Base-by-base conservation (phyloP, 1,140 invertebrate genomes). In the Aphis craccivora region DNA sequence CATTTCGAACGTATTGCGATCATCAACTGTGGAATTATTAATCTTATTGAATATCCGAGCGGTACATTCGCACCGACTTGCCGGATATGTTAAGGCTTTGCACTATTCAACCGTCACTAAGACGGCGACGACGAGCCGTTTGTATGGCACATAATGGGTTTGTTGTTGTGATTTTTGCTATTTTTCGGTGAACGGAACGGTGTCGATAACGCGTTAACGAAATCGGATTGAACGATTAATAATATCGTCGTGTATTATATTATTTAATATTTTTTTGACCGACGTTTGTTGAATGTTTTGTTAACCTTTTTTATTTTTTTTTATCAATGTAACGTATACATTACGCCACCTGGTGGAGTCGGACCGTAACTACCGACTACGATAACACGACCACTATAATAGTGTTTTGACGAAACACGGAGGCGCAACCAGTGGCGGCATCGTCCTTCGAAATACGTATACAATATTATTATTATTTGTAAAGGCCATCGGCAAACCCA, bases 201-300 rank as follows among this genome's bases (percentile, higher is more conserved):
- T 76, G n/a, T 76, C n/a, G 60, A 76, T 76, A 76, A 76, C 60
- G 60, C 60, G 48, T 48, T 8, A 51, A 48, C 43, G 30, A 20
- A 88, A 51, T 51, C 9, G 8, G n/a, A 51, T 20, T 23, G 48
- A 53, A 53, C 7, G 37, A 37, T 37, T 84, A 25, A 84, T 23
- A 84, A 43, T 43, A 25, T 43, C 18, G 30, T 51, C 51, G 48
- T 37, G 30, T 35, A n/a, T 76, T n/a, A 60, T 76, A n/a, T 76
- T 76, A 14, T 76, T 76, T 18, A n/a, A 76, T 76, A 76, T n/a
- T 76, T n/a, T 90, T 51, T 22, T 37, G 30, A 5, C 30, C 25
- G 40, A 76, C 90, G 90, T 91, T 91, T 91, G 60, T 91, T 91
- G n/a, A 40, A 91, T 91, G 60, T 91, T 83, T 91, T 91, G 55